Percentiles rank a stretch among this genome's conserved stretches.
These are phyloP conservation scores for Brachypteracias leptosomus DNA, from an alignment of 2,113 vertebrate genomes.

Conservation along the genomic window DNA sequence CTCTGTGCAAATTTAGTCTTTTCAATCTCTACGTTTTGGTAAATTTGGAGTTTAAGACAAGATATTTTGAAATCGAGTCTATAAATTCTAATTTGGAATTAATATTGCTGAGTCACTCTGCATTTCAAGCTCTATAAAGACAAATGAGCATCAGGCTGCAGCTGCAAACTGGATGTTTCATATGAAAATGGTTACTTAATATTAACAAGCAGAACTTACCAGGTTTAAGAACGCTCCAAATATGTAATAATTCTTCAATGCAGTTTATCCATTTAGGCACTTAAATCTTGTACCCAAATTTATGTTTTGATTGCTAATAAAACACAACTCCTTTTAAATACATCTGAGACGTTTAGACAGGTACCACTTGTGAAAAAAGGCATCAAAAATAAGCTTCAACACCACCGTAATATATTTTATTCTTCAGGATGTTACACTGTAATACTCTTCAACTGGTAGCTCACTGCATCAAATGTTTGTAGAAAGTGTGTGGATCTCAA, in stretches of 20 bases:
- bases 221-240: conserved; percentile 43
- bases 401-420: conserved; percentile 74
- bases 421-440: conserved; percentile 85
- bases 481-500: conserved; percentile 75
- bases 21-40: conserved; percentile 61
- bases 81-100: conserved; percentile 3
- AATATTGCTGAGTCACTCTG: conserved; percentile 6
- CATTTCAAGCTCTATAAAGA: conserved; percentile 5
- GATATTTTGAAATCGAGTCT: neutral
- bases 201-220: conserved; percentile 69
- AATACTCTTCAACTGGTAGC: conserved; percentile 68
- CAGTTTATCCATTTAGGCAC: conserved; percentile 68
- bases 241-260: conserved; percentile 22
- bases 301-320: conserved; percentile 64
- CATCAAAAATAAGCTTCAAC: conserved; percentile 79
- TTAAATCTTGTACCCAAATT: conserved; percentile 64
- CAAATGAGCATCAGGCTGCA: neutral
- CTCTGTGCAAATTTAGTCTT: conserved; percentile 63
- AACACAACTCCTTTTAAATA: conserved; percentile 72
- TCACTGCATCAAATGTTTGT: conserved; percentile 63
- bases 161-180: neutral
- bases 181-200: conserved; percentile 26
- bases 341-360: conserved; percentile 54
- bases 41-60: conserved; percentile 26
- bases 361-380: conserved; percentile 86